These are phyloP conservation scores for Scaptodrosophila latifasciaeformis DNA, from an alignment of 2,888 invertebrate species.

Conservation along the genomic window DNA sequence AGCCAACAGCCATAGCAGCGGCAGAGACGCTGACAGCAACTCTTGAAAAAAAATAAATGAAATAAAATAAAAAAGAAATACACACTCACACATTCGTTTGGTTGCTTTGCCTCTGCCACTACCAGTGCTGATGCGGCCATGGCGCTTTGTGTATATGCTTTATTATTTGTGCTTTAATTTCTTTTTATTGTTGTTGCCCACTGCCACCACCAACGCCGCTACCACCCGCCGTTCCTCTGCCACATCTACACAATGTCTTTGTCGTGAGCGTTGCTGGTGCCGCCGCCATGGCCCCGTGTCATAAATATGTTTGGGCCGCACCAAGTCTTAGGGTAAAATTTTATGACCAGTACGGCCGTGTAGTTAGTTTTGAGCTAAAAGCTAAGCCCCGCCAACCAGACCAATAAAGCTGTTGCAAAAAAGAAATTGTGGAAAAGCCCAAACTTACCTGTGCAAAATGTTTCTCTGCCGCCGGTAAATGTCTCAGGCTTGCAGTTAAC, in stretches of 20 bases:
- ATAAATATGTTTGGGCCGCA: conserved; percentile 69
- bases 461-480: background rate
- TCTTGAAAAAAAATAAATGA: background rate
- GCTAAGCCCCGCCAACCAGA: background rate
- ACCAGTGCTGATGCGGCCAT: too few relatives aligned
- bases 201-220: background rate
- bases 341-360: conserved; percentile 69
- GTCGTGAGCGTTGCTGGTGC: conserved; percentile 3
- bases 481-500: conserved; percentile 17
- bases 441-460: conserved; percentile 33
- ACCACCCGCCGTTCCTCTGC: conserved; percentile 2
- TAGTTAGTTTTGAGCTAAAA: conserved; percentile 14
- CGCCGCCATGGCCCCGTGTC: background rate
- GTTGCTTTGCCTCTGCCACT: too few relatives aligned
- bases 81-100: too few relatives aligned
- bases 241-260: background rate
- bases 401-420: background rate
- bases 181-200: conserved; percentile 12
- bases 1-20: background rate
- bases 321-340: conserved; percentile 74
- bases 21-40: too few relatives aligned
- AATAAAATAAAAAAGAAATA: too few relatives aligned
- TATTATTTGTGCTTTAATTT: background rate
- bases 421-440: conserved; percentile 6
- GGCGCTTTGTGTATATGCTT: conserved; percentile 1